Percentiles rank a stretch among this genome's conserved stretches.
Conservation (phyloP, 92 coral and sea anemone species). For the Zoanthus solanderi region DNA sequence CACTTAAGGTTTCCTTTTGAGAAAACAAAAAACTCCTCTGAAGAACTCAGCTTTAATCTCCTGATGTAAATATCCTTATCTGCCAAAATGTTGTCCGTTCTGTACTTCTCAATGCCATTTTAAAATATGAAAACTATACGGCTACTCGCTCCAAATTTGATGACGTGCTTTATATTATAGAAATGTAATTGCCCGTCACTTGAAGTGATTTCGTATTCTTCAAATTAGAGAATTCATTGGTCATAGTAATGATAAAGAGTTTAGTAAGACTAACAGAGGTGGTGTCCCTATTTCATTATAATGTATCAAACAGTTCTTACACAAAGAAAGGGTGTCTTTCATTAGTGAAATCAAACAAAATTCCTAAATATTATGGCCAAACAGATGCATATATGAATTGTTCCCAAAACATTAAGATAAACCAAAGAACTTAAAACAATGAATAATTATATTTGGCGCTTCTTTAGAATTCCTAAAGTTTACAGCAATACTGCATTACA, state of each 20-base stretch:
- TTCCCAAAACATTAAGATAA: not conserved
- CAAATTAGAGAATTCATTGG: conserved; percentile 29
- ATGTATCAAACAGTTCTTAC: conserved; percentile 6
- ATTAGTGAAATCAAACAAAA: not conserved
- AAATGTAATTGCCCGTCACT: conserved; percentile 4
- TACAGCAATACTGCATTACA: too few species aligned
- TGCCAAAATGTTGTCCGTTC: not conserved
- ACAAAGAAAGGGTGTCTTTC: not conserved
- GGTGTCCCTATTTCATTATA: not conserved
- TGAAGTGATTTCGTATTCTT: not conserved
- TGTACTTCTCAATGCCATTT: not conserved
- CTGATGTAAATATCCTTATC: not conserved
- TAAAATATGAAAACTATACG: not conserved
- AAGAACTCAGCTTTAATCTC: not conserved
- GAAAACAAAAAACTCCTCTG: not conserved
- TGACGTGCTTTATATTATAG: not conserved
- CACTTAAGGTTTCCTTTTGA: not conserved
- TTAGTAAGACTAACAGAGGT: not conserved
- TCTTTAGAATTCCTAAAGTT: not conserved
- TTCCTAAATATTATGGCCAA: not conserved
- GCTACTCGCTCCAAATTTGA: not conserved
- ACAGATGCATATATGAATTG: not conserved
- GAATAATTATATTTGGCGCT: not conserved
- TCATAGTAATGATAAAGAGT: not conserved
- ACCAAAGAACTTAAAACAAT: not conserved